Conservation (phyloP, 2,888 invertebrate species). For the Palloptera scutellata region DNA sequence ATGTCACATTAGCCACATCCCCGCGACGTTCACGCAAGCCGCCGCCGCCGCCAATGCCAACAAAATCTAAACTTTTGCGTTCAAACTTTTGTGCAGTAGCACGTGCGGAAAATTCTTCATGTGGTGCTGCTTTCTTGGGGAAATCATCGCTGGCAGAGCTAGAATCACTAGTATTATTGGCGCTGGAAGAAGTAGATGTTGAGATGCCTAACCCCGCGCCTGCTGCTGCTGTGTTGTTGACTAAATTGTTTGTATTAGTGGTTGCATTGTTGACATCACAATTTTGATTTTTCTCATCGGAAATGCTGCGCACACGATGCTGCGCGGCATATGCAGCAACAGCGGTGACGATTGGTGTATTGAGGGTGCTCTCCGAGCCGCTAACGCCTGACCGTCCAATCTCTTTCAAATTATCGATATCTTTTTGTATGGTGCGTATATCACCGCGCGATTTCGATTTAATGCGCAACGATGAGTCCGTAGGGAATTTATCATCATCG, state of each 20-base stretch:
- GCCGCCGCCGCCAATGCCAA: slow-evolving; percentile 35
- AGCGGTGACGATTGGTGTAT: slow-evolving; percentile 31
- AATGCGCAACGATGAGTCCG: slow-evolving; percentile 56
- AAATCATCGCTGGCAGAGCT: slow-evolving; percentile 40
- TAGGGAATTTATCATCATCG: slow-evolving; percentile 55
- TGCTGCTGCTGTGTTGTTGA: slow-evolving; percentile 25
- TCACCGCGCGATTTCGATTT: slow-evolving; percentile 63
- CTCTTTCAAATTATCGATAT: slow-evolving; percentile 59
- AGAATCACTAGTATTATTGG: not conserved
- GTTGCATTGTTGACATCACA: slow-evolving; percentile 45
- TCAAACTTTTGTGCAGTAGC: slow-evolving; percentile 57
- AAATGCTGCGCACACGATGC: slow-evolving; percentile 60
- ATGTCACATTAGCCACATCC: slow-evolving; percentile 1
- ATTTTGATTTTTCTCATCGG: slow-evolving; percentile 65
- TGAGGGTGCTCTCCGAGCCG: slow-evolving; percentile 54
- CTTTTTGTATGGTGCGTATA: slow-evolving; percentile 58
- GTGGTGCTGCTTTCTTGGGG: slow-evolving; percentile 30
- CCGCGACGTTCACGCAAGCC: slow-evolving; percentile 45
- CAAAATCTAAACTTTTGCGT: slow-evolving; percentile 51
- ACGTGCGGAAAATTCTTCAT: slow-evolving; percentile 48
- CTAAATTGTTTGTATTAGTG: slow-evolving; percentile 11
- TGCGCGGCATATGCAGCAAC: slow-evolving; percentile 7
- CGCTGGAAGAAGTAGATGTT: not conserved
- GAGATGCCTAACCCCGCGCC: slow-evolving; percentile 9
- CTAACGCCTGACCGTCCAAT: slow-evolving; percentile 44